Base-by-base conservation (phyloP, 2,113 vertebrate species). In the Oncorhynchus tshawytscha region DNA sequence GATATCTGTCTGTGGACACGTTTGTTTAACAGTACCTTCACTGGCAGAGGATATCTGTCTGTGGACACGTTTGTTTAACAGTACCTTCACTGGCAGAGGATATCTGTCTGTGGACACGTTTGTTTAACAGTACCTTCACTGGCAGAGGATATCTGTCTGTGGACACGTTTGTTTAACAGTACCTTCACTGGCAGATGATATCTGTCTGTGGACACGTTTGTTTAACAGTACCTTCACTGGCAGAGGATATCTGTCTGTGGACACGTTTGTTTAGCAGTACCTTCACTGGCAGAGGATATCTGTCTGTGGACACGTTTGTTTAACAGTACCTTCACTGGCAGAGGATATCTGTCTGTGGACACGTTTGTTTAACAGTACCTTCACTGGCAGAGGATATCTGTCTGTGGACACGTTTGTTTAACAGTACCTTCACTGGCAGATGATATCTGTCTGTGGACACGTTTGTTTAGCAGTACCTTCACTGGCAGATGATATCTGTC, bases 131-230 rank as follows among this genome's bases (percentile, higher is more conserved):
- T 0, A 45, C 39, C 39, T 11, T 45, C 11, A 45, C 39, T 45
- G 39, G 39, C 2, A 95, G 74, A 51, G 31, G 18, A 48, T 60
- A 45, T 4, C 5, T 45, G 39, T 45, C 8, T 45, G 39, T 45
- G 39, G 39, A 45, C 8, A 11, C 9, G 39, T 45, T 45, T 45
- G 8, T 45, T 45, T 45, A 45, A 45, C 39, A 45, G 39, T 0
- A 45, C 39, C 39, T 11, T 45, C 11, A 45, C 39, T 45, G 39
- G 39, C 2, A 95, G 74, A 51, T 51, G 18, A 48, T 60, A 45
- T 4, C 5, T 45, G 39, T 45, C 8, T 45, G 39, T 45, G 39
- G 39, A 45, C 8, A 11, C 9, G 39, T 45, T 45, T 45, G 8
- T 45, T 45, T 45, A 45, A 45, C 39, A 45, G 39, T 0, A 45